phyloP scores from a whole-genome alignment of 2,113 vertebrate species.

The Tenebrosternarchus preto region DNA sequence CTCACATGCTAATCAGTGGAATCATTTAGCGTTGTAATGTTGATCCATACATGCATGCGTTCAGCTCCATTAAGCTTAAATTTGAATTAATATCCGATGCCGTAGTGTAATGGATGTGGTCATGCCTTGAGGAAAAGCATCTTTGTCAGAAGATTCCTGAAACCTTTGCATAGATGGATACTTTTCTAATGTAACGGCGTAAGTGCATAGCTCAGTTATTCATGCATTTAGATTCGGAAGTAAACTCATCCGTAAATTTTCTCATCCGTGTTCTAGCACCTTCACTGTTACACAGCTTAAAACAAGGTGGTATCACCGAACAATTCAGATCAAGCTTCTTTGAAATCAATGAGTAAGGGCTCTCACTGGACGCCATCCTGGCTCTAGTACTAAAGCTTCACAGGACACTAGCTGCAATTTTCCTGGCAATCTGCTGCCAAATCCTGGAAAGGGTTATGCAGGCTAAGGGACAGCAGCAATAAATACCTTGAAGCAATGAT shows the following conservation, averaged over 20 bases:
- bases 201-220: too few species aligned
- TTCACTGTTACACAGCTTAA: conserved; percentile 5
- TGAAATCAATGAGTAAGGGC: conserved; percentile 50
- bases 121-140: not conserved
- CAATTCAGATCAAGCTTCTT: conserved; percentile 25
- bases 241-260: not conserved
- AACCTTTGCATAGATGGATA: not conserved
- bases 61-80: conserved; percentile 56
- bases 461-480: conserved; percentile 55
- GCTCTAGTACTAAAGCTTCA: conserved; percentile 44
- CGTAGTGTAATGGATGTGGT: not conserved
- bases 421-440: conserved; percentile 48
- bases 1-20: conserved; percentile 4
- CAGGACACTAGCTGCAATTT: conserved; percentile 49
- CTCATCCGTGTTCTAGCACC: not conserved
- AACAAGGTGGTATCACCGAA: conserved; percentile 29
- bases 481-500: conserved; percentile 60
- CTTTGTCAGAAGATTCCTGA: not conserved
- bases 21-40: conserved; percentile 34
- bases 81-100: conserved; percentile 50
- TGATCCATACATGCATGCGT: conserved; percentile 44
- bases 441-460: conserved; percentile 54
- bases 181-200: not conserved
- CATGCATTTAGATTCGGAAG: too few species aligned
- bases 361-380: conserved; percentile 38